Conservation (phyloP, 2,888 invertebrate species). For the Terebella lapidaria region DNA sequence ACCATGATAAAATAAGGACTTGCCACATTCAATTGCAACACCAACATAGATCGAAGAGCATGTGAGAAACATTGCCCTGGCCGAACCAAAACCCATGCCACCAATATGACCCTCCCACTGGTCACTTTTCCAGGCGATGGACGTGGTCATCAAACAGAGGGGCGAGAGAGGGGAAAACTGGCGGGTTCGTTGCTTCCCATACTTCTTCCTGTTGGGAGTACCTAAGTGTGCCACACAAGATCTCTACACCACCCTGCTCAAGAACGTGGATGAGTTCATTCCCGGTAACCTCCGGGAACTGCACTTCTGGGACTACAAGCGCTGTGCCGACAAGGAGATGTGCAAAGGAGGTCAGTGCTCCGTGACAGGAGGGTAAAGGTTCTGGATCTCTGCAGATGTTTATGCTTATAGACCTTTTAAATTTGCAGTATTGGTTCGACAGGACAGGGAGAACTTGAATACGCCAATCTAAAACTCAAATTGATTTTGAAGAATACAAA, state of each 20-base stretch:
- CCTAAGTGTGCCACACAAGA: not conserved
- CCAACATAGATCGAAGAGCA: no score
- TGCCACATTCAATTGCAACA: no score
- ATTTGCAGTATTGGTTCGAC: no score
- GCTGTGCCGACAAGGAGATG: not conserved
- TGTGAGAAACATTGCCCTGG: no score
- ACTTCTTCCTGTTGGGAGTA: not conserved
- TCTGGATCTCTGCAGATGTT: no score
- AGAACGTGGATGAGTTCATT: not conserved
- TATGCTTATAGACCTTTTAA: not conserved
- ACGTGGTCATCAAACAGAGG: not conserved
- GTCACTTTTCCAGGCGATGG: not conserved
- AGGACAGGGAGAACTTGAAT: no score
- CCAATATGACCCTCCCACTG: no score
- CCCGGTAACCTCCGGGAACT: conserved; percentile 2
- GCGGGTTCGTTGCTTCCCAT: not conserved
- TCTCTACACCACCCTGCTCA: not conserved
- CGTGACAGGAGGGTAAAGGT: not conserved
- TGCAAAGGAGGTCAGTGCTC: not conserved
- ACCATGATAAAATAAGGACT: no score
- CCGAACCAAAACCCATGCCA: no score
- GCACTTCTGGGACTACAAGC: not conserved
- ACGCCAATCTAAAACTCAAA: no score
- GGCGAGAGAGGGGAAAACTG: not conserved
- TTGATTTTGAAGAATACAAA: no score